These are phyloP conservation scores for Hemithea aestivaria DNA, from an alignment of 2,888 invertebrate species.

Conservation along the genomic window DNA sequence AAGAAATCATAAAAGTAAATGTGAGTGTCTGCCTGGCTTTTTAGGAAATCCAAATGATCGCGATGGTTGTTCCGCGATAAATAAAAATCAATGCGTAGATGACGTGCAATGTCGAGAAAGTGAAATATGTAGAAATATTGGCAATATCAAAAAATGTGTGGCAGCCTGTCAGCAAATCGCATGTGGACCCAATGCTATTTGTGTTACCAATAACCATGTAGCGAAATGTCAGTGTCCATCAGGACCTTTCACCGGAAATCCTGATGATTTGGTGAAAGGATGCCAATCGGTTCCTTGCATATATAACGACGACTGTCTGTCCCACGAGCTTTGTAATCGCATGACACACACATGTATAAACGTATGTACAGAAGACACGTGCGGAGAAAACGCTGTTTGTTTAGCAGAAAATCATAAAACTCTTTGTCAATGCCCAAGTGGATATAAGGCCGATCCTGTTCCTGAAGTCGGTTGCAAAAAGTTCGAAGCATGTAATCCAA, in stretches of 20 bases:
- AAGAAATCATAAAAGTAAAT: slow-evolving; percentile 85
- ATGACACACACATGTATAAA: slow-evolving; percentile 89
- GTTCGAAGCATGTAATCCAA: slow-evolving; percentile 85
- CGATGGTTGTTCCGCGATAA: slow-evolving; percentile 87
- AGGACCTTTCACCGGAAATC: slow-evolving; percentile 92
- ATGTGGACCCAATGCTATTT: slow-evolving; percentile 93
- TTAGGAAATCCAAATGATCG: slow-evolving; percentile 94
- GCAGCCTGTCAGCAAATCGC: slow-evolving; percentile 87
- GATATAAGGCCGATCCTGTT: slow-evolving; percentile 88
- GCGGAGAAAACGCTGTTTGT: slow-evolving; percentile 93
- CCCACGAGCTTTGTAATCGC: slow-evolving; percentile 89
- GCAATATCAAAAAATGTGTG: slow-evolving; percentile 82
- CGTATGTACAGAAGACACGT: slow-evolving; percentile 89
- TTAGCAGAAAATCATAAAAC: slow-evolving; percentile 90
- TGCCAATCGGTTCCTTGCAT: slow-evolving; percentile 91
- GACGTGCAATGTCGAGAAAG: slow-evolving; percentile 91
- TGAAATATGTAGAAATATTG: slow-evolving; percentile 85
- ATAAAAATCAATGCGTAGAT: slow-evolving; percentile 86
- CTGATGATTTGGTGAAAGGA: slow-evolving; percentile 85
- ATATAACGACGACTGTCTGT: slow-evolving; percentile 90
- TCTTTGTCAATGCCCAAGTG: slow-evolving; percentile 91
- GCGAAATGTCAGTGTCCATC: slow-evolving; percentile 94
- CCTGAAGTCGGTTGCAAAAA: slow-evolving; percentile 90
- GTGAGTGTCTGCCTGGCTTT: slow-evolving; percentile 90
- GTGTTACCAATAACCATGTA: slow-evolving; percentile 92